Conservation (phyloP, 2,888 invertebrate species). For the Blera fallax region DNA sequence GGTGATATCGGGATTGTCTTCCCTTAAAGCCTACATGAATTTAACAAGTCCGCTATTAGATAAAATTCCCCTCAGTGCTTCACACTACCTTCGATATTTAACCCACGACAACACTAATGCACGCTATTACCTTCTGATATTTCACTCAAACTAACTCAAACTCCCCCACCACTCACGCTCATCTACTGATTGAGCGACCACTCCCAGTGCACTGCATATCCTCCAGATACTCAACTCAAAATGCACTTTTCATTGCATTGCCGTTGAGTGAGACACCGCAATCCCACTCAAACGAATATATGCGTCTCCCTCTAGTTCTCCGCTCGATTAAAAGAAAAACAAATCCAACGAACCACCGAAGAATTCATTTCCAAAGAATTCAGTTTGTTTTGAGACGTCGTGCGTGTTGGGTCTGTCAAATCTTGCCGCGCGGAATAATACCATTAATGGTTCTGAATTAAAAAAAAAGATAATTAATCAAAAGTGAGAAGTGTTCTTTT, state of each 20-base stretch:
- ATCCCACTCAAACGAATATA: neutral
- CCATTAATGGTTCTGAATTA: neutral
- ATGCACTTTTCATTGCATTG: neutral
- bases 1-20: too few species aligned
- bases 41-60: too few species aligned
- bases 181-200: neutral
- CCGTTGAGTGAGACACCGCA: neutral
- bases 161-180: neutral
- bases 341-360: conserved; percentile 43
- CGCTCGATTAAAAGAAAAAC: conserved; percentile 18
- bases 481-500: conserved; percentile 10
- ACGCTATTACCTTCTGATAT: neutral
- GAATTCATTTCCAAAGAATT: conserved; percentile 59
- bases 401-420: conserved; percentile 32
- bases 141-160: conserved; percentile 26
- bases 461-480: conserved; percentile 13
- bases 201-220: conserved; percentile 9
- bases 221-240: conserved; percentile 22
- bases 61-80: too few species aligned
- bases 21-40: too few species aligned
- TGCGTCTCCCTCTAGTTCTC: conserved; percentile 16
- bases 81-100: neutral
- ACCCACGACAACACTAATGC: neutral
- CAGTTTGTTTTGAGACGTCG: conserved; percentile 68
- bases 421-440: conserved; percentile 21